Base-by-base conservation (phyloP, 2,797 vertebrate genomes). In the Cercopithecus petaurista region DNA sequence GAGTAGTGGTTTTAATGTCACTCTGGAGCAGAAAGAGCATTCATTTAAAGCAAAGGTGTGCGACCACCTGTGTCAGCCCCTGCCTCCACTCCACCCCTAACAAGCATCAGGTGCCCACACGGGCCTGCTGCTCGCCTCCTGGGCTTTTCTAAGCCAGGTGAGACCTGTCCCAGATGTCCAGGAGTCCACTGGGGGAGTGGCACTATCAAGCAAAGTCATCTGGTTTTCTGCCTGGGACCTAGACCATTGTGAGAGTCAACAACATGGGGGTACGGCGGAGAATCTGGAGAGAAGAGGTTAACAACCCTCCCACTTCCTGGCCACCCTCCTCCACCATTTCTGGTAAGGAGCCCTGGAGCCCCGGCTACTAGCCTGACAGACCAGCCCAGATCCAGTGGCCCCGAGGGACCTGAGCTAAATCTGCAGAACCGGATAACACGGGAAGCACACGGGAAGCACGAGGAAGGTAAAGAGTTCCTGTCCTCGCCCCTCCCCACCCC, bases 401-500 rank as follows among this genome's bases (percentile, higher is more conserved):
- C 39, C 5, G 4, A 76, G 19, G 7, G 21, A 2, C n/a, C 14
- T 11, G 2, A 46, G 77, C 36, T 33, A 64, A 30, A 33, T 46
- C 19, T 19, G 2, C 10, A 39, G 28, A n/a, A 73, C 28, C 50
- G 48, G 48, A 15, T 50, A 50, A 50, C 48, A 50, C 43, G 12
- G 21, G 48, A 21, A 21, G 33, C 36, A 50, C 43, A 50, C 43
- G 19, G 21, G 48, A 21, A 21, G 33, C 36, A 17, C 26, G 7
- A 30, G 12, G 39, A 36, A 87, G 61, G 1, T 7, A 9, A 19
- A 67, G 17, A 15, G 10, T 39, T n/a, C 33, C 81, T 22, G 57
- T 11, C 17, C 83, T 64, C 15, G 0, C 19, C 33, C 59, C 39
- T 9, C 24, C 1, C 24, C 1, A 4, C 5, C 39, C 3, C 15